These are phyloP conservation scores for Tanytarsus gracilentus DNA, from an alignment of 2,888 invertebrate genomes.

Conservation along the genomic window DNA sequence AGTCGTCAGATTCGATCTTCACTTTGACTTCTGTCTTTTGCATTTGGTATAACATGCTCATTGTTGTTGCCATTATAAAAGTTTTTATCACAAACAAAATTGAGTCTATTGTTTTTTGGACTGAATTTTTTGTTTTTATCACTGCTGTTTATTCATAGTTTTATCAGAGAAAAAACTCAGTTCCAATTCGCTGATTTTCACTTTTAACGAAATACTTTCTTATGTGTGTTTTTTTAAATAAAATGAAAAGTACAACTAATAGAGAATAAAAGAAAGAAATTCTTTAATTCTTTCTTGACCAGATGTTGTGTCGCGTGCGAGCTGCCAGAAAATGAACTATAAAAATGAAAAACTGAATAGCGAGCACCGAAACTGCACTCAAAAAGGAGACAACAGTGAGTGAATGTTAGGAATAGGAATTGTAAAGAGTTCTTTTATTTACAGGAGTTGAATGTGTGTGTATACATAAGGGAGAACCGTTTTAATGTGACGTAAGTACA, in stretches of 20 bases:
- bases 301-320: conserved; percentile 32
- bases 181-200: neutral
- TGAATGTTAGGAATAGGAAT: no score
- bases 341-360: conserved; percentile 30
- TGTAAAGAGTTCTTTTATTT: no score
- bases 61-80: no score
- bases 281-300: conserved; percentile 13
- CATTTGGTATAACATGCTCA: conserved; percentile 5
- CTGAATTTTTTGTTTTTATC: no score
- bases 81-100: no score
- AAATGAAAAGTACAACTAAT: neutral
- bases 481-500: conserved; percentile 22
- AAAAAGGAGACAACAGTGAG: conserved; percentile 26
- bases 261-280: neutral
- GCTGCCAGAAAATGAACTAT: conserved; percentile 31
- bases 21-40: neutral
- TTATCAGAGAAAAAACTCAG: no score
- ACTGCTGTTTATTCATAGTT: no score
- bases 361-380: conserved; percentile 24
- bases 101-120: conserved; percentile 13
- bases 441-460: neutral
- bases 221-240: no score
- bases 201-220: no score
- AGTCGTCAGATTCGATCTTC: conserved; percentile 3
- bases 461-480: conserved; percentile 12